Evolutionary conservation across 2,888 invertebrate species (phyloP).

Genomic region (Leptinotarsa peninsularis): DNA sequence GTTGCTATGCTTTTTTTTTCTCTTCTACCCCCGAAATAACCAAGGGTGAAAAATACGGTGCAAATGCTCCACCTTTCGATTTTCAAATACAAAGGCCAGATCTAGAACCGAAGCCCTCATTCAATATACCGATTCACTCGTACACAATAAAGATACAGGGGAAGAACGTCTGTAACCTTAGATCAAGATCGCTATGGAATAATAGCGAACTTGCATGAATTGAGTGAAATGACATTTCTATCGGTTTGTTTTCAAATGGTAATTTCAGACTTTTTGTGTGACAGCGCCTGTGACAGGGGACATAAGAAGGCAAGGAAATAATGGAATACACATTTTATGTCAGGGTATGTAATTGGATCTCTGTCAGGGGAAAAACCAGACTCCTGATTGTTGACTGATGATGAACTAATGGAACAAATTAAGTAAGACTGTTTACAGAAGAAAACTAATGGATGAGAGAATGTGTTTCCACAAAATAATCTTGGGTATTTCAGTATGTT

Average conservation of each 20-base stretch:
- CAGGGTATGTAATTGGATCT: too few species aligned
- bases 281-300: background rate
- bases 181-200: slow-evolving; percentile 30
- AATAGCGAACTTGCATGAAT: slow-evolving; percentile 33
- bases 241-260: slow-evolving; percentile 41
- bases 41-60: slow-evolving; percentile 16
- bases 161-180: slow-evolving; percentile 32
- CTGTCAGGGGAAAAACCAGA: too few species aligned
- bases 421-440: too few species aligned
- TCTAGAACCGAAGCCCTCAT: slow-evolving; percentile 25
- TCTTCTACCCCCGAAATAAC: background rate
- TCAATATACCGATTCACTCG: slow-evolving; percentile 20
- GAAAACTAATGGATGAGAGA: too few species aligned
- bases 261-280: slow-evolving; percentile 35
- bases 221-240: slow-evolving; percentile 39
- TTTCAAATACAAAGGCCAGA: slow-evolving; percentile 32
- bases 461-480: too few species aligned
- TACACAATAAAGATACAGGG: slow-evolving; percentile 31
- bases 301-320: slow-evolving; percentile 13
- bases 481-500: too few species aligned
- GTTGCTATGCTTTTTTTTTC: too few species aligned
- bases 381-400: too few species aligned
- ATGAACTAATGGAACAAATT: too few species aligned
- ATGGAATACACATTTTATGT: slow-evolving; percentile 10
- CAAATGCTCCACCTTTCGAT: slow-evolving; percentile 37